phyloP scores from a whole-genome alignment of 2,888 invertebrate species.

The Polymixis flavicincta region DNA sequence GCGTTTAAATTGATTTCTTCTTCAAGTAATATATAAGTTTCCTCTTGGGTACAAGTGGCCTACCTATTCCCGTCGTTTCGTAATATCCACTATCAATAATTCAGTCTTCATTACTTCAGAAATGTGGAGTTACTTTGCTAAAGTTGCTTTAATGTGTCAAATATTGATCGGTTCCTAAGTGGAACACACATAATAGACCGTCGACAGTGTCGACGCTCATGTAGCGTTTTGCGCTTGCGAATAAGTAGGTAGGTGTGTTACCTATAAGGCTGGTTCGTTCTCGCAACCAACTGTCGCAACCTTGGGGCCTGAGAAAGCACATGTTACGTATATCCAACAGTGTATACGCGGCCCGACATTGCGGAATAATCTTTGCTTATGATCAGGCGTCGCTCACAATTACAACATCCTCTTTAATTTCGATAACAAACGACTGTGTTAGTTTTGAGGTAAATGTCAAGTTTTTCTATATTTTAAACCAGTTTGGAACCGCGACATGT shows the following conservation, averaged over 20 bases:
- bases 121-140: slow-evolving; percentile 14
- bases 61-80: neutral
- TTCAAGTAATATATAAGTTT: neutral
- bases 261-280: slow-evolving; percentile 77
- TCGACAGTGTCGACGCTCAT: slow-evolving; percentile 50
- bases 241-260: slow-evolving; percentile 75
- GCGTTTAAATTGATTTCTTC: neutral
- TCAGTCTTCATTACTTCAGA: neutral
- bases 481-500: slow-evolving; percentile 51
- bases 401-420: slow-evolving; percentile 72
- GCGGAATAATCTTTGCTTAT: slow-evolving; percentile 75
- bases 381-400: slow-evolving; percentile 71
- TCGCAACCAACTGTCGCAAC: slow-evolving; percentile 78
- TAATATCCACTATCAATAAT: neutral
- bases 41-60: neutral
- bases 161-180: slow-evolving; percentile 60
- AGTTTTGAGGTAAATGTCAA: slow-evolving; percentile 53
- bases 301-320: slow-evolving; percentile 81
- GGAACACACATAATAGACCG: slow-evolving; percentile 57
- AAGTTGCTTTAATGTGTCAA: slow-evolving; percentile 49
- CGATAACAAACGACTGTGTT: slow-evolving; percentile 53
- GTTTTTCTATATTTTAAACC: slow-evolving; percentile 52
- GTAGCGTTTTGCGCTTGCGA: slow-evolving; percentile 62
- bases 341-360: slow-evolving; percentile 67
- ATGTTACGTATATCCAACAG: slow-evolving; percentile 70